Evolutionary conservation across 2,113 vertebrate genomes (phyloP).

Genomic region (Silurus meridionalis): DNA sequence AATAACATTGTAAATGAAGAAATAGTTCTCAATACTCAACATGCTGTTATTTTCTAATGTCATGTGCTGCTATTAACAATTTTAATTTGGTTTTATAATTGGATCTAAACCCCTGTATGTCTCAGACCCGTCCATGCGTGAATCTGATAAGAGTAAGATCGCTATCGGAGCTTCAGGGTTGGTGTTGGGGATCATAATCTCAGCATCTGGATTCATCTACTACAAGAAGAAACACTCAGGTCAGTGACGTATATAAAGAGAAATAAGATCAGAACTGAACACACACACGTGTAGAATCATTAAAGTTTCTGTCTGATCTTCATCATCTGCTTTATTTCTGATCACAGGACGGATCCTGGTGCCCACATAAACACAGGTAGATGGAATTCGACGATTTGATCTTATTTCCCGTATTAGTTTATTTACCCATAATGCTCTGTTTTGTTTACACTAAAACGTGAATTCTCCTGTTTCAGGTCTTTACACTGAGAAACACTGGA

Average conservation of each 20-base stretch:
- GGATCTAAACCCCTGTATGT: neutral
- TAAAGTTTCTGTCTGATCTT: neutral
- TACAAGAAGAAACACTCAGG: constrained; percentile 50
- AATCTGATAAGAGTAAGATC: constrained; percentile 52
- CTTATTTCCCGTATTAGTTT: neutral
- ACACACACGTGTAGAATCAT: too few species aligned
- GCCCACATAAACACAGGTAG: constrained; percentile 27
- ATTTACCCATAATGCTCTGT: neutral
- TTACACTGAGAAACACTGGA: neutral
- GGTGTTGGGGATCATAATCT: constrained; percentile 58
- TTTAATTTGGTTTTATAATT: neutral
- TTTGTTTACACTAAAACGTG: neutral
- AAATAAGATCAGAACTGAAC: too few species aligned
- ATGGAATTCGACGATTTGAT: neutral
- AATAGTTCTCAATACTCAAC: too few species aligned
- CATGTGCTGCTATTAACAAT: neutral
- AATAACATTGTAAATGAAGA: too few species aligned
- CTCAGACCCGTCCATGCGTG: constrained; percentile 8
- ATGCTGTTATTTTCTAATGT: too few species aligned
- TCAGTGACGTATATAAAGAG: neutral
- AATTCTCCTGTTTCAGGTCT: neutral
- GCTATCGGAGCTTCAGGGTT: constrained; percentile 56
- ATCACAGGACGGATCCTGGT: constrained; percentile 49
- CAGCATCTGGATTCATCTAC: constrained; percentile 56
- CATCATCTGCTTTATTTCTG: neutral